Percentiles rank a stretch among this genome's conserved stretches.
phyloP scores from a whole-genome alignment of 2,113 vertebrate genomes.

The Mesoclemmys tuberculata region DNA sequence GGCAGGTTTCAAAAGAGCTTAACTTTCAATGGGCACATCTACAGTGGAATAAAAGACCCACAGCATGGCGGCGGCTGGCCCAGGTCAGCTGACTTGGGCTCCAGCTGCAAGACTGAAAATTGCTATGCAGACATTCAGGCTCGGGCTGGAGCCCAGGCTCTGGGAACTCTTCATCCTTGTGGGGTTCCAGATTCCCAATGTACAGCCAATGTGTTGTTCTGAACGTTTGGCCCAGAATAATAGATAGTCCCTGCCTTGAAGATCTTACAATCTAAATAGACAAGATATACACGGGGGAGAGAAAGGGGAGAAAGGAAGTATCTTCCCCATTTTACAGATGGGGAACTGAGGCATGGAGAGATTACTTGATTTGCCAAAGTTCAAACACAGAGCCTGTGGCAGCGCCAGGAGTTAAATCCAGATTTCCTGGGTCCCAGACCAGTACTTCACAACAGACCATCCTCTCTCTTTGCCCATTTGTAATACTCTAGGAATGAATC shows the following conservation, averaged over 20 bases:
- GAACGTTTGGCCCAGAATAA: neutral
- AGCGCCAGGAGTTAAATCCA: neutral
- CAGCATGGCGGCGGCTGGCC: neutral
- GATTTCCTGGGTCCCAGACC: neutral
- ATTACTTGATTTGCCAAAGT: neutral
- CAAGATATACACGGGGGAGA: neutral
- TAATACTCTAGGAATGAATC: neutral
- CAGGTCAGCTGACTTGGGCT: neutral
- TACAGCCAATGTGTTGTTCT: neutral
- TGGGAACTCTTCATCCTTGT: too few species aligned
- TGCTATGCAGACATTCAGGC: too few species aligned
- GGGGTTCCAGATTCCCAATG: too few species aligned
- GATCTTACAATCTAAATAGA: neutral
- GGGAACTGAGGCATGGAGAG: neutral
- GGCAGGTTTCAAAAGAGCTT: neutral
- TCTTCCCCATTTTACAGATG: neutral
- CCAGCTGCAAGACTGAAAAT: too few species aligned
- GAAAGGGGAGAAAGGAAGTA: neutral
- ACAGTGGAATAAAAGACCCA: neutral
- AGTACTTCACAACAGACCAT: neutral
- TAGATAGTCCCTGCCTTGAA: accelerated
- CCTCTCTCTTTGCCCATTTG: neutral
- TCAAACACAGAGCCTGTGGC: neutral
- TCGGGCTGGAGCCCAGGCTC: too few species aligned
- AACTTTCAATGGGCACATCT: neutral